A percentile compares a stretch with the other conserved stretches of the same genome.
These are phyloP conservation scores for Ptychobarbus kaznakovi DNA, from an alignment of 2,797 vertebrate species.

Conservation along the genomic window DNA sequence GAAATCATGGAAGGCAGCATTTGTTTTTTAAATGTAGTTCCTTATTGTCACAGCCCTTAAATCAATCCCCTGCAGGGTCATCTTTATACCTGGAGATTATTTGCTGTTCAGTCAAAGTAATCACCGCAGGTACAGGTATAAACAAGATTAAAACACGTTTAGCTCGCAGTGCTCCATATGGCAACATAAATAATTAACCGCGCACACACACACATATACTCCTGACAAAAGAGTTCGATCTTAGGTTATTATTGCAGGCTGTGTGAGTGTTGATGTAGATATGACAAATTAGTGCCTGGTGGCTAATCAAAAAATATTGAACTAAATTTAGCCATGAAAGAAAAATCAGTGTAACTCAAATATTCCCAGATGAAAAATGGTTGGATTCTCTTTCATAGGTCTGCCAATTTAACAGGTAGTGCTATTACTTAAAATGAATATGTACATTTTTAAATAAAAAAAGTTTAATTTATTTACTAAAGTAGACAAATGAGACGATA, in stretches of 20 bases:
- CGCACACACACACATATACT: constrained; percentile 27
- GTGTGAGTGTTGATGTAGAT: constrained; percentile 8
- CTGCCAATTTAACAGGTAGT: background rate
- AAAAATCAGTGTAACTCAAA: background rate
- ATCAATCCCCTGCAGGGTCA: background rate
- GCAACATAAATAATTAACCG: constrained; percentile 42
- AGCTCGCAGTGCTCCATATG: constrained; percentile 15
- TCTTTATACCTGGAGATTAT: constrained; percentile 38
- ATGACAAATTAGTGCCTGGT: constrained; percentile 14
- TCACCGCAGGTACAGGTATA: constrained; percentile 38
- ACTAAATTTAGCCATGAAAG: constrained; percentile 4
- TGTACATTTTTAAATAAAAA: background rate
- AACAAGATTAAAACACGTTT: constrained; percentile 47
- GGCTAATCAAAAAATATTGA: constrained; percentile 9
- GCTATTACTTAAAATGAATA: background rate
- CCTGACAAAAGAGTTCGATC: constrained; percentile 11
- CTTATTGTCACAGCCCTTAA: constrained; percentile 24
- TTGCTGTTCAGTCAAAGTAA: constrained; percentile 29
- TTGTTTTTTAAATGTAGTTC: constrained; percentile 15
- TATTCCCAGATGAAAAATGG: background rate
- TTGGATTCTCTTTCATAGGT: background rate
- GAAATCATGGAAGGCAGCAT: background rate
- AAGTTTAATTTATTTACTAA: background rate
- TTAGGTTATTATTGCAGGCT: background rate
- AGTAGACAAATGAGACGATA: background rate